A percentile compares a stretch with the other conserved stretches of the same genome.
These are phyloP conservation scores for Darevskia mixta DNA, from an alignment of 2,797 vertebrate genomes.

Conservation along the genomic window DNA sequence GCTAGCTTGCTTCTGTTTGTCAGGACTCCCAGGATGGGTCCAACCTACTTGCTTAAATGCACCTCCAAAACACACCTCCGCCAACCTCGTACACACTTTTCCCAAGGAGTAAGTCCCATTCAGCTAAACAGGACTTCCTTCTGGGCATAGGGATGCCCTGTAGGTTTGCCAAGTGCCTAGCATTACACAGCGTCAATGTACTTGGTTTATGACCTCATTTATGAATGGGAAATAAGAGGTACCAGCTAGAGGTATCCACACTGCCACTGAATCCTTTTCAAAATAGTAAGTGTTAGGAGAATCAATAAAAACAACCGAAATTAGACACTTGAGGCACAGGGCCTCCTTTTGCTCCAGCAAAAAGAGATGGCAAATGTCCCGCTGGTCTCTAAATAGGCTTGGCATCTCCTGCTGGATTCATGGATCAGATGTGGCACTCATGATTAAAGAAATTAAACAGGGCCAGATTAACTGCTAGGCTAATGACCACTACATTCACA, in stretches of 20 bases:
- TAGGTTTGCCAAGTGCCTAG: not conserved
- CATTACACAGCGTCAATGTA: not conserved
- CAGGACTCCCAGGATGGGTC: not conserved
- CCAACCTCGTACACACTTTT: too few species aligned
- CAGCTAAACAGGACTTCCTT: too few species aligned
- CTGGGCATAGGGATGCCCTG: not conserved
- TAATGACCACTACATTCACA: not conserved
- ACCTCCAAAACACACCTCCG: not conserved
- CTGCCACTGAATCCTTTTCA: constrained; percentile 13
- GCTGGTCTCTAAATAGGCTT: not conserved
- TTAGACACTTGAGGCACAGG: not conserved
- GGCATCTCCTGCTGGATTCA: not conserved
- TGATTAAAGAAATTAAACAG: not conserved
- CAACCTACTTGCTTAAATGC: not conserved
- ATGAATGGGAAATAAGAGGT: constrained; percentile 2
- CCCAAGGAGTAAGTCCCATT: too few species aligned
- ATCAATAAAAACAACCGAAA: constrained; percentile 28
- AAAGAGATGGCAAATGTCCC: constrained; percentile 15
- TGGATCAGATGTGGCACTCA: not conserved
- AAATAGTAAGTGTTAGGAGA: constrained; percentile 50
- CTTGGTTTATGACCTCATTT: not conserved
- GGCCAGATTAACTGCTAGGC: not conserved
- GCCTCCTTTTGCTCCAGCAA: constrained; percentile 34
- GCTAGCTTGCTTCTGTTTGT: not conserved
- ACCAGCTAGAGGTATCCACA: constrained; percentile 6